Evolutionary conservation across 2,888 invertebrate species (phyloP).

Genomic region (Stratiomys singularior): DNA sequence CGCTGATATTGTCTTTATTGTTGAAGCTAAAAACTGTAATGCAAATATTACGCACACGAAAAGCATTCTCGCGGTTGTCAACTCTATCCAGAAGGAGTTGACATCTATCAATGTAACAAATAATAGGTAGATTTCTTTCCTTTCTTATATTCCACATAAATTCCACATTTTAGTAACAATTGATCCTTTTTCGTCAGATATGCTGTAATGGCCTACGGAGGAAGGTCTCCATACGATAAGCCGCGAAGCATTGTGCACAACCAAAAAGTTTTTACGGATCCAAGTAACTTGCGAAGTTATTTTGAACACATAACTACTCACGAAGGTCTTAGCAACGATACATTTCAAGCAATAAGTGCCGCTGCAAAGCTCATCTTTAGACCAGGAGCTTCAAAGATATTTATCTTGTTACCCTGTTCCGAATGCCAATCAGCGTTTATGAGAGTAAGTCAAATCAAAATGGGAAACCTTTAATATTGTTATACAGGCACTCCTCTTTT

Average conservation of each 20-base stretch:
- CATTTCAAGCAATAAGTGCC: constrained; percentile 79
- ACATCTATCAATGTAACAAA: constrained; percentile 71
- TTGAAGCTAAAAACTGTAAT: constrained; percentile 89
- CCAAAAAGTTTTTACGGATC: constrained; percentile 75
- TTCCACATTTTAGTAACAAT: neutral
- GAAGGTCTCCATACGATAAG: constrained; percentile 75
- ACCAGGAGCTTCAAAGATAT: constrained; percentile 83
- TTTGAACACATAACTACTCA: constrained; percentile 77
- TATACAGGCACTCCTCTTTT: no score
- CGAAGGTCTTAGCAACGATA: constrained; percentile 70
- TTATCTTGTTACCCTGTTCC: constrained; percentile 84
- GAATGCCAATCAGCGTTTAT: constrained; percentile 76
- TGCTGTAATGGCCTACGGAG: constrained; percentile 85
- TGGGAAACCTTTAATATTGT: neutral
- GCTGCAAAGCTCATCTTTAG: constrained; percentile 81
- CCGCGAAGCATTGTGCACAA: constrained; percentile 80
- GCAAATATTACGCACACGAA: constrained; percentile 72
- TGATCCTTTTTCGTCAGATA: constrained; percentile 71
- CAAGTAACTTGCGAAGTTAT: constrained; percentile 72
- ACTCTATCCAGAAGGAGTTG: constrained; percentile 76
- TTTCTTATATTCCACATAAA: neutral
- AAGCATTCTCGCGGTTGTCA: constrained; percentile 76
- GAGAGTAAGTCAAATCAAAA: no score
- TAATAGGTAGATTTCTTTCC: constrained; percentile 70
- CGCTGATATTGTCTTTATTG: constrained; percentile 87